Evolutionary conservation across 2,113 vertebrate genomes (phyloP), one percentile per base, ranked within the genome.

Genomic region (Raja brachyura): DNA sequence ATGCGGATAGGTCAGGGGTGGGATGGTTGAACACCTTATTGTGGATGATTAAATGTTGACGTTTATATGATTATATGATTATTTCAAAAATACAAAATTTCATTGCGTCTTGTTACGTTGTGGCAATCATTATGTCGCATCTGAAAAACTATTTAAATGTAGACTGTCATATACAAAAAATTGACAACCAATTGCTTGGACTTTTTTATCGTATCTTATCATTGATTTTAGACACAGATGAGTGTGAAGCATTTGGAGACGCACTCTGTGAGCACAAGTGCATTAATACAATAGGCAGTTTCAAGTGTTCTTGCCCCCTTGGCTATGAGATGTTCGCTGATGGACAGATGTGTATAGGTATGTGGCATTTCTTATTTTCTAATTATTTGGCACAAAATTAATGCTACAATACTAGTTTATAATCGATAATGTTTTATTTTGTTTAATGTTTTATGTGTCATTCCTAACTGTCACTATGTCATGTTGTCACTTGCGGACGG

Each of bases 221-320:
- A 11, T 31, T 81, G 54, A n/a, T n/a, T 88, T 88, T 88, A 88
- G 83, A 88, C 63, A n/a, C 63, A 63, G 59, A 88, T 88, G 59
- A 88, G 83, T 88, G 83, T 88, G 83, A 63, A 88, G 14, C 31
- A 31, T 11, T 31, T 18, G 83, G 83, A 16, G 11, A 63, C 56
- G n/a, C 28, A 31, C 59, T 88, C 59, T 88, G 83, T 88, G 83
- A 88, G 28, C 83, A 88, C 83, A 61, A 31, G 59, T 88, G 83
- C 83, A 88, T 88, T 31, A 88, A 88, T 88, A 88, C 83, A 8
- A 63, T 88, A n/a, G 83, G 83, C 13, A 88, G 59, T 63, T 88
- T 88, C 83, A 88, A 88, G 13, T 88, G 59, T 6, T 6, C 6
- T 16, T 88, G 83, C 59, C 59, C 28, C 28, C 83, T 63, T 6